These are phyloP conservation scores for Xanthorhoe spadicearia DNA, from an alignment of 2,888 invertebrate species.

Conservation along the genomic window DNA sequence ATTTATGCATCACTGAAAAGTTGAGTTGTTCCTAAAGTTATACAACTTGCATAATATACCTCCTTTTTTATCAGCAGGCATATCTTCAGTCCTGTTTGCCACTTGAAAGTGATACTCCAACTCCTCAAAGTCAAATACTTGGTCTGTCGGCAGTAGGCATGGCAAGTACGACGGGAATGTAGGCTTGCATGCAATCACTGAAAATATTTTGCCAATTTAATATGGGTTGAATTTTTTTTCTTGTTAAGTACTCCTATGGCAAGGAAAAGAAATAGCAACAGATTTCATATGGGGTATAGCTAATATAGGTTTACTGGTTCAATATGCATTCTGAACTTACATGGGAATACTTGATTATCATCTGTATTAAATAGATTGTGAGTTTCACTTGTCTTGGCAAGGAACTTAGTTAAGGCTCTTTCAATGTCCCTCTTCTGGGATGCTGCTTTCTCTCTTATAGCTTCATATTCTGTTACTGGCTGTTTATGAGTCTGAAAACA, in stretches of 20 bases:
- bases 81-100: conserved; percentile 86
- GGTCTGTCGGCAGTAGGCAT: conserved; percentile 95
- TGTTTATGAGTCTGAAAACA: conserved; percentile 93
- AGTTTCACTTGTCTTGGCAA: conserved; percentile 96
- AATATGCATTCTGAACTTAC: no score
- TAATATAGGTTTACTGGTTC: not conserved
- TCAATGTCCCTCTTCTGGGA: conserved; percentile 97
- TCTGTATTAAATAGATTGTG: conserved; percentile 96
- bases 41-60: conserved; percentile 8
- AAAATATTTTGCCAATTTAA: no score
- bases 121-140: conserved; percentile 96
- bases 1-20: not conserved
- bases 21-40: no score
- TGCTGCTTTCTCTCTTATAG: conserved; percentile 97
- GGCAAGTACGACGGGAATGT: conserved; percentile 93
- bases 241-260: no score
- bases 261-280: no score
- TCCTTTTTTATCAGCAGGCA: conserved; percentile 84
- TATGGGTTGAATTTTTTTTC: no score
- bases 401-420: conserved; percentile 95
- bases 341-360: conserved; percentile 94
- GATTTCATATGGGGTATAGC: no score
- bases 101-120: conserved; percentile 89
- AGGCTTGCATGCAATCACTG: conserved; percentile 95
- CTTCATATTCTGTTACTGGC: conserved; percentile 98